phyloP scores from a whole-genome alignment of 2,797 vertebrate species.

The Ambastaia sidthimunki region DNA sequence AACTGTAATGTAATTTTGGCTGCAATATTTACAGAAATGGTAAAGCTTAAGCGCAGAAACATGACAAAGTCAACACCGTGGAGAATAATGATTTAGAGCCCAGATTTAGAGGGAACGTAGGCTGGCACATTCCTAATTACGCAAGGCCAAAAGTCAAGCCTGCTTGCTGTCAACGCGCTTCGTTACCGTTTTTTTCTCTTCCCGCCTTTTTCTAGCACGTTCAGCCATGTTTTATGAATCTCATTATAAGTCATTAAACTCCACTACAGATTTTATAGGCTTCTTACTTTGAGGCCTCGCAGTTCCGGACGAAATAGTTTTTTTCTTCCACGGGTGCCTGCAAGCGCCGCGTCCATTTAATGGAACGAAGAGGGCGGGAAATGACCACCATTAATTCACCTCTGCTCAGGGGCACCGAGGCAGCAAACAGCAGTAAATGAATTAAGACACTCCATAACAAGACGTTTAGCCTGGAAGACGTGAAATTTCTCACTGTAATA shows the following conservation, averaged over 20 bases:
- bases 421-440: constrained; percentile 51
- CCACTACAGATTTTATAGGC: constrained; percentile 77
- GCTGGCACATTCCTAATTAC: constrained; percentile 85
- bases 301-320: constrained; percentile 35
- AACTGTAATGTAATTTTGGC: constrained; percentile 87
- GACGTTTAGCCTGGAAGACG: constrained; percentile 48
- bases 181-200: constrained; percentile 65
- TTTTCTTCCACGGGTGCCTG: constrained; percentile 14
- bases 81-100: constrained; percentile 84
- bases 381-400: constrained; percentile 59
- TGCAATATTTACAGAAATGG: constrained; percentile 79
- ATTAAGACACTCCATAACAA: constrained; percentile 54
- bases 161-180: constrained; percentile 83
- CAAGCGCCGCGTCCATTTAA: constrained; percentile 28
- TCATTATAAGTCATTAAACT: constrained; percentile 86
- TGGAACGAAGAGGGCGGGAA: constrained; percentile 43
- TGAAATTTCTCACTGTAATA: constrained; percentile 54
- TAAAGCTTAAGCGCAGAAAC: constrained; percentile 79
- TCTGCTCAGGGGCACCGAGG: constrained; percentile 41
- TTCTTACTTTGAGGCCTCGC: constrained; percentile 61
- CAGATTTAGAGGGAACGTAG: constrained; percentile 81
- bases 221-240: constrained; percentile 81
- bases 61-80: constrained; percentile 79
- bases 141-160: constrained; percentile 85
- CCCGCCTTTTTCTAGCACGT: constrained; percentile 73